Evolutionary conservation across 2,888 invertebrate genomes (phyloP).

Genomic region (Drosophila lacicola): DNA sequence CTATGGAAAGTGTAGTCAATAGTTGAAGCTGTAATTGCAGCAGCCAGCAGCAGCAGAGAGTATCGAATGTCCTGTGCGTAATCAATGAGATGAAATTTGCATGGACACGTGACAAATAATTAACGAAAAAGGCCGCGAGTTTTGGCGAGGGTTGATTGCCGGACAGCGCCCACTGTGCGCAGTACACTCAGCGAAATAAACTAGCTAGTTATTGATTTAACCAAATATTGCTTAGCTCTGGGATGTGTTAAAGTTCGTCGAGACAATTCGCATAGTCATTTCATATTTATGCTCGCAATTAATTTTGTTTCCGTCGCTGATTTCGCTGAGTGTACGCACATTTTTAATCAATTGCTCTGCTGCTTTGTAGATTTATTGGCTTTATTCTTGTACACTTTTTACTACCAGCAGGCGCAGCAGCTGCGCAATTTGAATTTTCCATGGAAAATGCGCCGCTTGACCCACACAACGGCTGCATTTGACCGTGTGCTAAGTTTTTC

Average conservation of each 20-base stretch:
- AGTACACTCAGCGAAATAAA: slow-evolving; percentile 27
- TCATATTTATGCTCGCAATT: too few relatives aligned
- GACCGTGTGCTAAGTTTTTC: slow-evolving; percentile 63
- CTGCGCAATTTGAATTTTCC: slow-evolving; percentile 67
- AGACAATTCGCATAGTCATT: too few relatives aligned
- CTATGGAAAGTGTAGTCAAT: slow-evolving; percentile 32
- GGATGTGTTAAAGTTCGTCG: too few relatives aligned
- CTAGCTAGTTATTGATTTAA: neutral
- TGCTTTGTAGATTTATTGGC: slow-evolving; percentile 26
- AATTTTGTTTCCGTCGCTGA: neutral
- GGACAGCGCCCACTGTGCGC: slow-evolving; percentile 11
- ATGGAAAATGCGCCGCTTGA: slow-evolving; percentile 62
- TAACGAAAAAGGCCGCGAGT: slow-evolving; percentile 41
- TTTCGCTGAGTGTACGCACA: slow-evolving; percentile 38
- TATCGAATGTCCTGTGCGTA: slow-evolving; percentile 76
- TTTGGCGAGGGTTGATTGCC: slow-evolving; percentile 5
- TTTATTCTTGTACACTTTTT: slow-evolving; percentile 33
- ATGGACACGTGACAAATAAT: slow-evolving; percentile 84
- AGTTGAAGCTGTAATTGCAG: slow-evolving; percentile 70
- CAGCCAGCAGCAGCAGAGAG: slow-evolving; percentile 31
- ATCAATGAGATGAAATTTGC: slow-evolving; percentile 81
- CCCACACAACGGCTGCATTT: slow-evolving; percentile 64
- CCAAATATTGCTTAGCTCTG: neutral
- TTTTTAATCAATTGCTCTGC: slow-evolving; percentile 53
- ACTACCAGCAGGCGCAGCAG: slow-evolving; percentile 54